phyloP scores from a whole-genome alignment of 1,140 invertebrate genomes.

The Antheraea mylitta region DNA sequence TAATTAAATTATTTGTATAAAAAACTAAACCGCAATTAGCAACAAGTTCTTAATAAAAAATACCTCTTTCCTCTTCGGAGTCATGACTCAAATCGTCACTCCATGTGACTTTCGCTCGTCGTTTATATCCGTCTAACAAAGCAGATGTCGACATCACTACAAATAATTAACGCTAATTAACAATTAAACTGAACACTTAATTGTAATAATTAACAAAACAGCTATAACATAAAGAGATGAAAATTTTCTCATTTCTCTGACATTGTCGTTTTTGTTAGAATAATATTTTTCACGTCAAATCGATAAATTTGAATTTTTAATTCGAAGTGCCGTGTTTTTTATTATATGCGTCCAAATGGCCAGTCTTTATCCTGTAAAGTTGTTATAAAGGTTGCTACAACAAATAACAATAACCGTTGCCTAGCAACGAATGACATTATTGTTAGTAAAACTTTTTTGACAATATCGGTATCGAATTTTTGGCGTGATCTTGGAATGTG shows the following conservation, averaged over 20 bases:
- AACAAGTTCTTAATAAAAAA: neutral
- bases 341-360: neutral
- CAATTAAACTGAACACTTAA: slow-evolving; percentile 2
- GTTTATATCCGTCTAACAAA: slow-evolving; percentile 31
- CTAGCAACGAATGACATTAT: neutral
- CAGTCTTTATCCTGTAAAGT: neutral
- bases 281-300: neutral
- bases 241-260: neutral
- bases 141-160: slow-evolving; percentile 16
- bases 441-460: too few species aligned
- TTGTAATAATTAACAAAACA: slow-evolving; percentile 3
- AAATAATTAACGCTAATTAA: neutral
- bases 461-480: too few species aligned
- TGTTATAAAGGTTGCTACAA: neutral
- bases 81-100: slow-evolving; percentile 75
- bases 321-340: neutral
- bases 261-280: neutral
- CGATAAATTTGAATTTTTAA: neutral
- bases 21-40: too few species aligned
- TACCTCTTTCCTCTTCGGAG: slow-evolving; percentile 75
- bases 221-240: neutral
- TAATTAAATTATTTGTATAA: too few species aligned
- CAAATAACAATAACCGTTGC: neutral
- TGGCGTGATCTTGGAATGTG: too few species aligned
- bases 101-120: slow-evolving; percentile 64